These are phyloP conservation scores for Trichonephila clavata DNA, from an alignment of 1,140 invertebrate species.

Conservation along the genomic window DNA sequence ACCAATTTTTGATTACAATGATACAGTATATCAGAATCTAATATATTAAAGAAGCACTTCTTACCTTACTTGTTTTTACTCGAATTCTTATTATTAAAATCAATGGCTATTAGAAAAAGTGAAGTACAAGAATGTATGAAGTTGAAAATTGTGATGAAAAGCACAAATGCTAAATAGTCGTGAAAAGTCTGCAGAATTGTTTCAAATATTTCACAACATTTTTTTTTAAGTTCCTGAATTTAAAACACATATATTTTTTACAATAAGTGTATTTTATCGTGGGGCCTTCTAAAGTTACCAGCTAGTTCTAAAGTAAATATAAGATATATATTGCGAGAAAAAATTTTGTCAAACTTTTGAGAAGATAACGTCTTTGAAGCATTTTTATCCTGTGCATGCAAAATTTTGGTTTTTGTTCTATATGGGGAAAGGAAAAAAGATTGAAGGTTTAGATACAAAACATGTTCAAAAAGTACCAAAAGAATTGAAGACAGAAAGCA, in stretches of 20 bases:
- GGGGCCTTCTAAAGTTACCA: not conserved
- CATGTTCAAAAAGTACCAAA: not conserved
- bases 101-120: no score
- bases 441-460: not conserved
- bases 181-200: no score
- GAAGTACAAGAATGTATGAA: no score
- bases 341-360: not conserved
- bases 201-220: no score
- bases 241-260: not conserved
- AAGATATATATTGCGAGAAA: not conserved
- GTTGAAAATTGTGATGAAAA: no score
- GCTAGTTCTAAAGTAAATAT: not conserved
- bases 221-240: no score
- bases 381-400: not conserved
- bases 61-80: no score
- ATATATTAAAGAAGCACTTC: no score
- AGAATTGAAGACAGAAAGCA: not conserved
- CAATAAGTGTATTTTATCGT: not conserved
- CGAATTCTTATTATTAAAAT: no score
- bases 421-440: not conserved
- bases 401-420: not conserved
- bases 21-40: no score
- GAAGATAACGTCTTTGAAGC: not conserved
- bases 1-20: no score
- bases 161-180: no score